Percentiles rank a stretch among this genome's conserved stretches.
phyloP scores from a whole-genome alignment of 2,888 invertebrate genomes.

The Ethmia dodecea region DNA sequence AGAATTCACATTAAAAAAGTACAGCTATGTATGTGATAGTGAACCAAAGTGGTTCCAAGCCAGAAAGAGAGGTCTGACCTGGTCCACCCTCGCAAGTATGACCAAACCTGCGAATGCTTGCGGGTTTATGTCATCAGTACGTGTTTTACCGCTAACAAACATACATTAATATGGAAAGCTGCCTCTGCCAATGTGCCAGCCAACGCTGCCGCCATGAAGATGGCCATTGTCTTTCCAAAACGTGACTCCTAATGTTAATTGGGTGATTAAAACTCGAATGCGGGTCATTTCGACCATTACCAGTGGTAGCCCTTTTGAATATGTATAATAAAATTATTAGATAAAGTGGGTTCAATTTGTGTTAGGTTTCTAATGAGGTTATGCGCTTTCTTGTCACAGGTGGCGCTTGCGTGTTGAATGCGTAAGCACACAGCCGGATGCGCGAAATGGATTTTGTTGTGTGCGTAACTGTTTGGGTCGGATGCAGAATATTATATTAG shows the following conservation, averaged over 20 bases:
- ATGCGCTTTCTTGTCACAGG: conserved; percentile 77
- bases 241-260: conserved; percentile 77
- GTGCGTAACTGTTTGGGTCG: conserved; percentile 54
- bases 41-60: too few relatives aligned
- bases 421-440: conserved; percentile 69
- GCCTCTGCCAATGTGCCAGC: conserved; percentile 71
- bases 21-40: too few relatives aligned
- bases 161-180: conserved; percentile 76
- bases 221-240: conserved; percentile 74
- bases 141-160: conserved; percentile 77
- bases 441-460: conserved; percentile 69
- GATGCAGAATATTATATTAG: conserved; percentile 58
- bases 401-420: conserved; percentile 62
- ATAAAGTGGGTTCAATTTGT: conserved; percentile 67
- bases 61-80: conserved; percentile 7
- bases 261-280: conserved; percentile 75
- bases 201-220: conserved; percentile 73
- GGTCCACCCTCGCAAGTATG: conserved; percentile 34
- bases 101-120: conserved; percentile 54
- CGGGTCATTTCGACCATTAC: conserved; percentile 76
- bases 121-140: conserved; percentile 63
- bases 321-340: conserved; percentile 77
- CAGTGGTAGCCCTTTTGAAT: conserved; percentile 69
- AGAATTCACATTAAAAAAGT: too few relatives aligned
- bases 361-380: conserved; percentile 76